phyloP scores from a whole-genome alignment of 2,113 vertebrate genomes.

The Paratilapia polleni region DNA sequence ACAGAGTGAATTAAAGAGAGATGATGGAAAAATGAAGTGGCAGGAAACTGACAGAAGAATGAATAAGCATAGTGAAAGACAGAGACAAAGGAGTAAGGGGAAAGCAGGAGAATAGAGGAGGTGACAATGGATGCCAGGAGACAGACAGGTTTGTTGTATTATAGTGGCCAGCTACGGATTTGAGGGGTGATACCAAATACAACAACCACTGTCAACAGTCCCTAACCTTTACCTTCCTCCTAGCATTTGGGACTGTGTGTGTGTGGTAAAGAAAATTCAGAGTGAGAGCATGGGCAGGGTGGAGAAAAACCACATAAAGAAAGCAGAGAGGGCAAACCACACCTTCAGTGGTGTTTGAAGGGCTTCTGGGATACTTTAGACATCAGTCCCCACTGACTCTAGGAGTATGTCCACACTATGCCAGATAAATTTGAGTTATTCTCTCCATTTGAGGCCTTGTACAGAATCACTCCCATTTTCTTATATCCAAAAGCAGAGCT shows the following conservation, averaged over 20 bases:
- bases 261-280: neutral
- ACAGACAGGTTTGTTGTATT: conserved; percentile 10
- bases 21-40: neutral
- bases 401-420: neutral
- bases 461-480: neutral
- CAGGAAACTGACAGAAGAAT: neutral
- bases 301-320: neutral
- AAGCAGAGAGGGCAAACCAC: neutral
- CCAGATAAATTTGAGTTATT: conserved; percentile 11
- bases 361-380: neutral
- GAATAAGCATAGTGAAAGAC: neutral
- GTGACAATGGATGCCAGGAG: conserved; percentile 21
- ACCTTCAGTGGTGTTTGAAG: neutral
- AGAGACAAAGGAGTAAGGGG: neutral
- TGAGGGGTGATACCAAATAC: conserved; percentile 11
- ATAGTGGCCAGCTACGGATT: neutral
- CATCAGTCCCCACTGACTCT: neutral
- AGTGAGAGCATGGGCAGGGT: neutral
- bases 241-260: neutral
- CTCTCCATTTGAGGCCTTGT: neutral
- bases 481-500: neutral
- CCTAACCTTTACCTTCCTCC: conserved; percentile 11
- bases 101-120: neutral
- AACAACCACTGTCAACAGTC: conserved; percentile 11
- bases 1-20: neutral